Percentiles rank a stretch among this genome's conserved stretches.
phyloP scores from a whole-genome alignment of 2,888 invertebrate genomes.

The Dorcus hopei region DNA sequence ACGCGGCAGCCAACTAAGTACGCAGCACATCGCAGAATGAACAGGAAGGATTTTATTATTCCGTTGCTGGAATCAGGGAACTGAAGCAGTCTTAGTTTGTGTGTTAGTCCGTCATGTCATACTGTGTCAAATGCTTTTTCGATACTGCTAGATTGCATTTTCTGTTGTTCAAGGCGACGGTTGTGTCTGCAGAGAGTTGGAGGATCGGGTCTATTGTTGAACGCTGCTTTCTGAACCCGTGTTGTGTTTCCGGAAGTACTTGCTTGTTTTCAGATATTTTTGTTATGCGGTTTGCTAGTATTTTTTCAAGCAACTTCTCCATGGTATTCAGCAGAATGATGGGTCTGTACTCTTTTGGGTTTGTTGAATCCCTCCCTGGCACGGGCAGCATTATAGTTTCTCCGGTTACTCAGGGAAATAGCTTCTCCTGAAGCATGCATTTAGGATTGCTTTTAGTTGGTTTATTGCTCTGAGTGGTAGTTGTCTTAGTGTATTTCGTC shows the following conservation, averaged over 20 bases:
- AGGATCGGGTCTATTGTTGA: not conserved
- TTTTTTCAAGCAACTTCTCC: conserved; percentile 26
- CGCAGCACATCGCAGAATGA: no score
- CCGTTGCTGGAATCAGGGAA: no score
- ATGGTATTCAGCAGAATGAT: conserved; percentile 28
- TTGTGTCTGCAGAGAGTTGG: no score
- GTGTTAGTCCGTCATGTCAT: no score
- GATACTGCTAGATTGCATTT: no score
- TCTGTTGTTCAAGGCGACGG: no score
- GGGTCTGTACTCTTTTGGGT: conserved; percentile 27
- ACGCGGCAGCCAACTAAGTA: no score
- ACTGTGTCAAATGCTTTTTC: no score
- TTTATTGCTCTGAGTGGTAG: not conserved
- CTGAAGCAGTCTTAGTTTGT: no score
- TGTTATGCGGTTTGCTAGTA: conserved; percentile 18
- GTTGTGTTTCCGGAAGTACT: conserved; percentile 22
- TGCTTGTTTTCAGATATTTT: conserved; percentile 5
- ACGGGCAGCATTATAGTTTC: conserved; percentile 5
- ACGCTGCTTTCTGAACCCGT: conserved; percentile 30
- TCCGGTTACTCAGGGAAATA: conserved; percentile 4
- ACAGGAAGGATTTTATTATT: no score
- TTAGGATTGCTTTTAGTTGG: no score
- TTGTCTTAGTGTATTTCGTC: not conserved
- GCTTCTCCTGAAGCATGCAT: no score
- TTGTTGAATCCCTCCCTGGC: not conserved